phyloP scores from a whole-genome alignment of 2,113 vertebrate genomes.

The Grantiella picta region DNA sequence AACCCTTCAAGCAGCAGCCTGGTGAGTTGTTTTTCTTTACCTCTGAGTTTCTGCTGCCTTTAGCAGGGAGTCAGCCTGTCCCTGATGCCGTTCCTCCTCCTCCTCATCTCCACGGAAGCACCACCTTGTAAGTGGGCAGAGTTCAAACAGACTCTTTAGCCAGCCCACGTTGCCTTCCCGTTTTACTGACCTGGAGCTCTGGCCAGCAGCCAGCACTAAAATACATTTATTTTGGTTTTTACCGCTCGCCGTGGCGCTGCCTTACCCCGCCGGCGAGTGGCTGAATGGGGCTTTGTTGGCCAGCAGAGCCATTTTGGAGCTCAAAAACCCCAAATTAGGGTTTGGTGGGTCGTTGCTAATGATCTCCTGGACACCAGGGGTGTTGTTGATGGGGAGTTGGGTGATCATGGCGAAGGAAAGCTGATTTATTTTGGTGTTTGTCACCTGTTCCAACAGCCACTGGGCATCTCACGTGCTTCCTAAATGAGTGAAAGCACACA shows the following conservation, averaged over 20 bases:
- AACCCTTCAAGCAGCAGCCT: conserved; percentile 31
- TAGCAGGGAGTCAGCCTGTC: background rate
- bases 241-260: fast-evolving
- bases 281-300: background rate
- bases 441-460: background rate
- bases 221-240: background rate
- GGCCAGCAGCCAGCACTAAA: background rate
- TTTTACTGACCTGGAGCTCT: background rate
- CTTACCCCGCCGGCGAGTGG: fast-evolving
- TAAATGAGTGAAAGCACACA: fast-evolving
- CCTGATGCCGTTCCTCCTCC: background rate
- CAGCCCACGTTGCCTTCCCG: background rate
- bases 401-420: background rate
- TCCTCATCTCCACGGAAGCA: background rate
- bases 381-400: fast-evolving
- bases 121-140: conserved; percentile 8
- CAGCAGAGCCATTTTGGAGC: background rate
- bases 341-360: background rate
- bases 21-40: background rate
- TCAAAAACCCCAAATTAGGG: background rate
- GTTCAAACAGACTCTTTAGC: background rate
- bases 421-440: background rate
- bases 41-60: background rate
- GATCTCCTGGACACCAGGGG: background rate
- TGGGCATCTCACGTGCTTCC: fast-evolving